Evolutionary conservation across 2,113 vertebrate species (phyloP), one percentile per base, ranked within the genome.

Genomic region (Patagioenas fasciata): DNA sequence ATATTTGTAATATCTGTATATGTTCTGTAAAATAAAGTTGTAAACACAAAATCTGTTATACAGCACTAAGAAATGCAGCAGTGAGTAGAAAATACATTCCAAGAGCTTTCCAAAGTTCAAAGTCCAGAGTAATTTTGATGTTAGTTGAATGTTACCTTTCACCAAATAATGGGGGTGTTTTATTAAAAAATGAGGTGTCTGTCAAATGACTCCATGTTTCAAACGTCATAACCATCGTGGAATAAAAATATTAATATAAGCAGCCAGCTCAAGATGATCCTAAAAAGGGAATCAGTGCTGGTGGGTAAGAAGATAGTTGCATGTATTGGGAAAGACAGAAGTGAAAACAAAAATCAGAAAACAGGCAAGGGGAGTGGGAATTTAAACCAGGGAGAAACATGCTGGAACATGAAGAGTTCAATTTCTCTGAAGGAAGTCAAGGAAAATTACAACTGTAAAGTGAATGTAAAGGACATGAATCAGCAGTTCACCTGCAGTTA

Each of bases 381-480:
- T 67, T 80, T 73, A 67, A 93, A 64, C 12, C 20, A 34, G 42
- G 62, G 15, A 75, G 23, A 88, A 90, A 71, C 29, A 64, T 19
- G 38, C 15, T 44, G 4, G 31, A 78, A 90, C 36, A 69, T 2
- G 15, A 75, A 48, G 32, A 83, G 26, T 48, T 91, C 42, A 2
- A 36, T 82, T 79, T 84, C 79, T 83, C 81, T 75, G 28, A 78
- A 89, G 62, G 70, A 94, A 95, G n/a, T 54, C 40, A 42, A 91
- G 29, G 15, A 86, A 89, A 75, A 93, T 44, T 51, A 31, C 16
- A 69, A 56, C 57, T 29, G 17, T 26, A 40, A 75, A 80, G 61
- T 53, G 29, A 91, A 87, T 5, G 18, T 60, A 53, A 86, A 91
- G 70, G 84, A 82, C 44, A 8, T 86, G 91, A 93, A 81, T 85